Evolutionary conservation across 2,888 invertebrate species (phyloP).

Genomic region (Cerceris ruficornis): DNA sequence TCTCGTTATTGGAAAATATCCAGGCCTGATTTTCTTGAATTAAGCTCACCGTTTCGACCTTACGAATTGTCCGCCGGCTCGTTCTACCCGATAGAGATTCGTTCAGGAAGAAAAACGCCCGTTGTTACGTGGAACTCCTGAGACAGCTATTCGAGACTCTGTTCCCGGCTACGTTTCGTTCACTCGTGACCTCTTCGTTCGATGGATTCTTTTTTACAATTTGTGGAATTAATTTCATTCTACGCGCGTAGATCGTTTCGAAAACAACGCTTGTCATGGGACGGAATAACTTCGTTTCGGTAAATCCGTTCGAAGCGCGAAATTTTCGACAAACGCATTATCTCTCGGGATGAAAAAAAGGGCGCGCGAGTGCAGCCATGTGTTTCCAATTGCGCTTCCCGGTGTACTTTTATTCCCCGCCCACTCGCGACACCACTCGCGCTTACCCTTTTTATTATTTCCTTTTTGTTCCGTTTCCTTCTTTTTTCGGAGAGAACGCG

Average conservation of each 20-base stretch:
- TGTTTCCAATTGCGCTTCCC: slow-evolving; percentile 54
- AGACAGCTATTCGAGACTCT: too few species aligned
- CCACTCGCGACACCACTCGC: slow-evolving; percentile 25
- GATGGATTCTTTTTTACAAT: too few species aligned
- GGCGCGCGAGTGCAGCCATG: slow-evolving; percentile 29
- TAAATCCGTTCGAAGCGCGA: background rate
- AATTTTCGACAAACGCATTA: background rate
- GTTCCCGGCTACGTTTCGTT: too few species aligned
- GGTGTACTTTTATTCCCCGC: too few species aligned
- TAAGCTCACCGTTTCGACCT: background rate
- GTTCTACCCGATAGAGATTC: slow-evolving; percentile 11
- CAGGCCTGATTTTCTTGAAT: slow-evolving; percentile 8
- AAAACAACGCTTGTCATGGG: too few species aligned
- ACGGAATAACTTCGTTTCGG: too few species aligned
- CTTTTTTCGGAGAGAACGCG: slow-evolving; percentile 23
- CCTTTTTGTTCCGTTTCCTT: background rate
- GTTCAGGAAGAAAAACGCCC: background rate
- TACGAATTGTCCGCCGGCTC: background rate
- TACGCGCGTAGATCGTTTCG: too few species aligned
- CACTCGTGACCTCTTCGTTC: too few species aligned
- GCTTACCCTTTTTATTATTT: background rate
- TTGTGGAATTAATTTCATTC: too few species aligned
- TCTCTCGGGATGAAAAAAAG: slow-evolving; percentile 7
- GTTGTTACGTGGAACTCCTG: too few species aligned
- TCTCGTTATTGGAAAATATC: slow-evolving; percentile 2